phyloP scores from a whole-genome alignment of 2,113 vertebrate species.

The Podarcis cretensis region DNA sequence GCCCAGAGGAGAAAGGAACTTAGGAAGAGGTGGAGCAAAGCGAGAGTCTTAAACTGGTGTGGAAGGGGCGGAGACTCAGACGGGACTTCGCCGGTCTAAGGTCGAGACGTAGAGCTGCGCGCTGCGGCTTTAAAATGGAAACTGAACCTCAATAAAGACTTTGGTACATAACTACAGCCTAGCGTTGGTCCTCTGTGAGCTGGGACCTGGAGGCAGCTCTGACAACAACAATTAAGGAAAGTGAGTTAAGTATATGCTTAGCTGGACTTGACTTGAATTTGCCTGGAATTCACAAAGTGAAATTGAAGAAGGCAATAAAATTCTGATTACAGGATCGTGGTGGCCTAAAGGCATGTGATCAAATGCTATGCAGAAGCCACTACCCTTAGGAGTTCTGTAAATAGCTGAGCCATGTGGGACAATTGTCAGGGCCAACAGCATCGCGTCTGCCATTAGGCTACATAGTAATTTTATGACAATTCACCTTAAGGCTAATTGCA shows the following conservation, averaged over 20 bases:
- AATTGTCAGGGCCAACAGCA: background rate
- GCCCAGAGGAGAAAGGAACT: no score
- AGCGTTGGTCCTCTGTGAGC: no score
- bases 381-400: background rate
- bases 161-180: no score
- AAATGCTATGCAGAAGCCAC: background rate
- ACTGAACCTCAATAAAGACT: no score
- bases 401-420: background rate
- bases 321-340: background rate
- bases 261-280: background rate
- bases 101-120: no score
- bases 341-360: background rate
- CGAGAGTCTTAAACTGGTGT: no score
- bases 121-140: no score
- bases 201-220: no score
- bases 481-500: background rate
- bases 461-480: background rate
- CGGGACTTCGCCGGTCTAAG: no score
- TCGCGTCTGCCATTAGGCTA: background rate
- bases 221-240: background rate
- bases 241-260: background rate
- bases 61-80: no score
- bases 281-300: background rate
- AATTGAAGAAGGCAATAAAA: background rate
- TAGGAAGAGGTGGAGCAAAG: no score